A percentile compares a stretch with the other conserved stretches of the same genome.
Evolutionary conservation across 2,797 vertebrate genomes (phyloP).

Genomic region (Megalops cyprinoides): DNA sequence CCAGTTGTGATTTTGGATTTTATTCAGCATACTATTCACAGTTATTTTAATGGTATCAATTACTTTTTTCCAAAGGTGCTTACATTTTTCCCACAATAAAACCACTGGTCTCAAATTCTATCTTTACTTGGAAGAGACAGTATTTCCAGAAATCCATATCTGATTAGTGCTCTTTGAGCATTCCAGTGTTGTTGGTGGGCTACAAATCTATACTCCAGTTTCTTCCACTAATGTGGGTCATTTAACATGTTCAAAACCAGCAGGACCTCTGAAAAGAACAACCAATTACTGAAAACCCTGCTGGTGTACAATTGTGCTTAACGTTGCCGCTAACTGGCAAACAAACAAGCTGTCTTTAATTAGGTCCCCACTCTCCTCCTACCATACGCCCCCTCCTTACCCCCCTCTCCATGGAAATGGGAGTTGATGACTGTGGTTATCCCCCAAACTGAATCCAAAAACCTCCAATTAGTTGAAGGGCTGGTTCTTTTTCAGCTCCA

Average conservation of each 20-base stretch:
- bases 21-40: too few relatives aligned
- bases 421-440: neutral
- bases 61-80: too few relatives aligned
- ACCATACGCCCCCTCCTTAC: neutral
- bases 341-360: conserved; percentile 2
- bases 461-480: conserved; percentile 1
- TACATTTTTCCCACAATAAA: too few relatives aligned
- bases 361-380: conserved; percentile 5
- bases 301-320: conserved; percentile 20
- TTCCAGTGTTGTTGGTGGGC: neutral
- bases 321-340: neutral
- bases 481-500: neutral
- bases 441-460: neutral
- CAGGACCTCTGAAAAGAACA: neutral
- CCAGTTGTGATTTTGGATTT: too few relatives aligned
- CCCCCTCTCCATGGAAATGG: neutral
- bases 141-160: neutral
- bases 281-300: conserved; percentile 17
- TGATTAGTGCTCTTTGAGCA: neutral
- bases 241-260: conserved; percentile 6
- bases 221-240: neutral
- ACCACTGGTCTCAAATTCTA: too few relatives aligned
- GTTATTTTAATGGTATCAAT: too few relatives aligned
- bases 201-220: neutral
- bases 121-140: neutral